Evolutionary conservation across 1,140 invertebrate species (phyloP).

Genomic region (Drosophila pseudoananassae): DNA sequence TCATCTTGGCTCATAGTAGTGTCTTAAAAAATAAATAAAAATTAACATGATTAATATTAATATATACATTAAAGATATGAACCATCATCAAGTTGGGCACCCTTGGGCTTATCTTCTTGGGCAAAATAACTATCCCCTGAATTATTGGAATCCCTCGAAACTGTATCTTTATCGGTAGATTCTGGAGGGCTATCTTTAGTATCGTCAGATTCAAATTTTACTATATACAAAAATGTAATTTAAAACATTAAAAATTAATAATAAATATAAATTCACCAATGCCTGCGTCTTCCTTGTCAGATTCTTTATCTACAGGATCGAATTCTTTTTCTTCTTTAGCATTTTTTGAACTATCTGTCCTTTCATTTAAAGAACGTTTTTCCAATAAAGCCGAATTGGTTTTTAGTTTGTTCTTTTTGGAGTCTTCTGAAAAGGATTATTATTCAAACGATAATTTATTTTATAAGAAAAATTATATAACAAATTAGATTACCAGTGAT

Average conservation of each 20-base stretch:
- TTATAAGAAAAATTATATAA: background rate
- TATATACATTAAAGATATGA: background rate
- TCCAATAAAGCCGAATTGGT: background rate
- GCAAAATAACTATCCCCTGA: background rate
- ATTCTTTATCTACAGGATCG: background rate
- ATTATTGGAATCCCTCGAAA: background rate
- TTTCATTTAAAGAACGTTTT: background rate
- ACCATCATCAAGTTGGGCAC: background rate
- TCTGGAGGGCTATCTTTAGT: background rate
- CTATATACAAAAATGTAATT: too few relatives aligned
- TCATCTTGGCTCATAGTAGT: background rate
- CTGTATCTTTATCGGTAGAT: background rate
- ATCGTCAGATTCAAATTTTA: too few relatives aligned
- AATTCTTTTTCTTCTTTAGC: background rate
- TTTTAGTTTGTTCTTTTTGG: background rate
- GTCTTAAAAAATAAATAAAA: background rate
- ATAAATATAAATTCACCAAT: too few relatives aligned
- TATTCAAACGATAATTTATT: too few relatives aligned
- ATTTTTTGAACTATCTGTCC: background rate
- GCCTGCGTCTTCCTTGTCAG: too few relatives aligned
- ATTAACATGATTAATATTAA: background rate
- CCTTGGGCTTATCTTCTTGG: background rate
- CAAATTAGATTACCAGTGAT: background rate
- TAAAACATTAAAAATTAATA: too few relatives aligned
- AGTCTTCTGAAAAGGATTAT: background rate